Percentiles rank a stretch among this genome's conserved stretches.
These are phyloP conservation scores for Scalopus aquaticus DNA, from an alignment of 2,113 vertebrate genomes.

Conservation along the genomic window DNA sequence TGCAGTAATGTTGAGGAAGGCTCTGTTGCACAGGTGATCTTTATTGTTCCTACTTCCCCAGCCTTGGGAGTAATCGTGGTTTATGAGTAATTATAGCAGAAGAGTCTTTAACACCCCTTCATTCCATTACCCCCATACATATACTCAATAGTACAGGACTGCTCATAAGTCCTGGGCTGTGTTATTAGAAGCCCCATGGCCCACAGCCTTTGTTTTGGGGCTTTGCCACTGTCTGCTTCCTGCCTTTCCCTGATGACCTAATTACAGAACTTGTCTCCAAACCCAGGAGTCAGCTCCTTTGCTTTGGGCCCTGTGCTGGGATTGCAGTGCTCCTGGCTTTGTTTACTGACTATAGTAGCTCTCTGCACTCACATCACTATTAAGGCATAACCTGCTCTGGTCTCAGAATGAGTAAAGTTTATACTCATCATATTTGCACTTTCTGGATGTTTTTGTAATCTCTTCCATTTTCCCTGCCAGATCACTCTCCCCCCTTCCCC, in stretches of 20 bases:
- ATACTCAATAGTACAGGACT: background rate
- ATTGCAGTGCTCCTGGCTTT: too few species aligned
- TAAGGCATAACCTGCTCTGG: background rate
- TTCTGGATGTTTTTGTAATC: background rate
- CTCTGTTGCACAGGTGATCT: background rate
- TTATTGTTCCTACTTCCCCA: background rate
- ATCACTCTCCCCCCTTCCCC: background rate
- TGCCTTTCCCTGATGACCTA: too few species aligned
- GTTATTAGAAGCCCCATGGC: background rate
- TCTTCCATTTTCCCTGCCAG: background rate
- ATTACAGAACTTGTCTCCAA: too few species aligned
- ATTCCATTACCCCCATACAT: background rate
- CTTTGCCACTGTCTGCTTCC: background rate
- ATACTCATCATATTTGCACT: background rate
- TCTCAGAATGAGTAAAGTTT: background rate
- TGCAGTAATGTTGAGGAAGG: background rate
- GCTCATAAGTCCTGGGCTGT: background rate
- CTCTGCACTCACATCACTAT: background rate
- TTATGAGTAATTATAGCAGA: background rate
- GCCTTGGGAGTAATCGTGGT: background rate
- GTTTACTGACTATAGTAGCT: background rate
- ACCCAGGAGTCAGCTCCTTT: too few species aligned
- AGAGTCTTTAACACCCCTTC: background rate
- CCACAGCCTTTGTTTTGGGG: background rate
- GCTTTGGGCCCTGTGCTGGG: too few species aligned